Base-by-base conservation (phyloP, 2,113 vertebrate genomes). In the Myiagra hebetior region DNA sequence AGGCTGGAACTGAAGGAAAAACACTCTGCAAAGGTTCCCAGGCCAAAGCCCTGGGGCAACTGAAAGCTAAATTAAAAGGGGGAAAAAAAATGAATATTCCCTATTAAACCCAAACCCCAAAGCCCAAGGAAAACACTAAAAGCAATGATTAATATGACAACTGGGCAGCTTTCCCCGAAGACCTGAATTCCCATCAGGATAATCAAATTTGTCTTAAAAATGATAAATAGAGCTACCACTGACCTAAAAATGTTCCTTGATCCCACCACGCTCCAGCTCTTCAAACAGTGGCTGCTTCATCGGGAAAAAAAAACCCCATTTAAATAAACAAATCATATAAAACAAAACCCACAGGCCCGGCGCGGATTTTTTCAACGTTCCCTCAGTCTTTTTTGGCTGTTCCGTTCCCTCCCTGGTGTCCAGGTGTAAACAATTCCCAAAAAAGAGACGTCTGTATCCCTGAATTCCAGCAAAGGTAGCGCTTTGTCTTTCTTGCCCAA, bases 361-460 rank as follows among this genome's bases (percentile, higher is more conserved):
- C 74, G 6, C 4, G 1, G 91, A 55, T 88, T 95, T 94, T 93
- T 93, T 85, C 96, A 97, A 92, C 67, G 96, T 95, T 93, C 77
- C 96, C 93, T 96, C 95, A 93, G 96, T 96, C 96, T 89, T 68
- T 94, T 86, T 97, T 96, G 97, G 96, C 96, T 46, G 81, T 85
- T 96, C 86, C 39, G 20, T 93, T 86, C 84, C 68, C 81, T 97
- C 95, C 95, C 92, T 47, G 92, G 92, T 94, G 93, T 95, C 95
- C 91, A 94, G 96, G 94, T 96, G 96, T 97, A 96, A 97, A 97
- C 95, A 97, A 97, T 96, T 96, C 96, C 96, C 97, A 76, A 94
- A 97, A 95, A 96, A 97, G 96, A 92, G 94, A 30, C 28, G 60
- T 92, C 95, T 97, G 93, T 94, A 3, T 94, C 94, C 96, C 65